A percentile compares a stretch with the other conserved stretches of the same genome.
phyloP scores from a whole-genome alignment of 2,113 vertebrate species.

The Calidris pugnax region DNA sequence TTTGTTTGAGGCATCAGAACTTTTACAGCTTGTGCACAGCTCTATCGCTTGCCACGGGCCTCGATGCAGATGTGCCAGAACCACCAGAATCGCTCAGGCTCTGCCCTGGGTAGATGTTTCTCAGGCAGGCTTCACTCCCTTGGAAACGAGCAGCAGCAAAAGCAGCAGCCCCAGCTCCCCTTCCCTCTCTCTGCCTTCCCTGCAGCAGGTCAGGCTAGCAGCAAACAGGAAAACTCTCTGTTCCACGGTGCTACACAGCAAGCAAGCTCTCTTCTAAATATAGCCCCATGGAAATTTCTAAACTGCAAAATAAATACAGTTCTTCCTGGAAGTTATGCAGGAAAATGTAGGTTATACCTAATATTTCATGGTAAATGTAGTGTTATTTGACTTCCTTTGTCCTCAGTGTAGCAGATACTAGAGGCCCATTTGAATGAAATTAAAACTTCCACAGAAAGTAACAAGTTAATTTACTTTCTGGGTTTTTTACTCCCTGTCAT shows the following conservation, averaged over 20 bases:
- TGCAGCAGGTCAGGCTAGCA: not conserved
- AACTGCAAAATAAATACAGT: not conserved
- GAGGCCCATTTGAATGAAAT: not conserved
- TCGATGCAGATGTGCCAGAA: not conserved
- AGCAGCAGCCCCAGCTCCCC: not conserved
- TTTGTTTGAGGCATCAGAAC: conserved; percentile 32
- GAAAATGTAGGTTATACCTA: not conserved
- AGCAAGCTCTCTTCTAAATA: not conserved
- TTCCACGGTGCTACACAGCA: not conserved
- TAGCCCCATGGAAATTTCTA: not conserved
- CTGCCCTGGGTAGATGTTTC: not conserved
- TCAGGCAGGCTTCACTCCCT: not conserved
- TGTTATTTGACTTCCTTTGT: conserved; percentile 6
- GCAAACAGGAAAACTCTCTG: not conserved
- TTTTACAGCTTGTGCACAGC: not conserved
- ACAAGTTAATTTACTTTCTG: conserved; percentile 66
- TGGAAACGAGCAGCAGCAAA: not conserved
- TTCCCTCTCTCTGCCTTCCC: not conserved
- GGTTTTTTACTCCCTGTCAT: conserved; percentile 85
- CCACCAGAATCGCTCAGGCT: not conserved
- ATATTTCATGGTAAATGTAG: conserved; percentile 1
- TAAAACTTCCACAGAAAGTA: not conserved
- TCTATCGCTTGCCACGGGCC: not conserved
- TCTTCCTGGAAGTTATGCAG: not conserved
- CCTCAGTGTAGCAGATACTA: not conserved